Conservation (phyloP, 2,888 invertebrate species). For the Mythimna albipuncta region DNA sequence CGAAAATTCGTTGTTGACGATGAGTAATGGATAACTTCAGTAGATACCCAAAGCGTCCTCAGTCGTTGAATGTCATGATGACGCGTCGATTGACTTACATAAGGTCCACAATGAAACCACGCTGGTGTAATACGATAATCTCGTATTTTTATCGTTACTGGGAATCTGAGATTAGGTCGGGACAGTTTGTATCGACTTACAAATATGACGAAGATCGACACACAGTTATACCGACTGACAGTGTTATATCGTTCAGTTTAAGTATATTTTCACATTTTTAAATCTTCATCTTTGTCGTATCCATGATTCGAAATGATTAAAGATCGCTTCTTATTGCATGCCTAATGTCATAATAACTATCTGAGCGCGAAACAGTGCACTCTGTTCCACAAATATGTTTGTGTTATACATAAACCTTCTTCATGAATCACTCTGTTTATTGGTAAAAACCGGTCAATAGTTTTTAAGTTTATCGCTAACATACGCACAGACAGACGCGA, state of each 20-base stretch:
- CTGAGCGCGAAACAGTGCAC: too few species aligned
- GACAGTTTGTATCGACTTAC: slow-evolving; percentile 13
- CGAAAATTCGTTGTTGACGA: background rate
- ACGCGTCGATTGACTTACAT: slow-evolving; percentile 12
- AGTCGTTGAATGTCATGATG: slow-evolving; percentile 10
- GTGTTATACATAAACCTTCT: too few species aligned
- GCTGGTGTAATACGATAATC: slow-evolving; percentile 20
- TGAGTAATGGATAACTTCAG: slow-evolving; percentile 2
- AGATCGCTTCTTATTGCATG: too few species aligned
- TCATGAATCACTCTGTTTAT: too few species aligned
- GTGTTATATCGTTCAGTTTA: background rate
- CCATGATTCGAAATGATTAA: background rate
- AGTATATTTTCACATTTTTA: background rate
- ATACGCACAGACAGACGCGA: too few species aligned
- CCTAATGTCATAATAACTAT: too few species aligned
- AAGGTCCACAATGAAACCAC: slow-evolving; percentile 12
- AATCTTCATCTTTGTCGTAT: background rate
- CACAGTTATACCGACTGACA: background rate
- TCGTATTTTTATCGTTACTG: slow-evolving; percentile 31
- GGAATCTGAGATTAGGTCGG: slow-evolving; percentile 16
- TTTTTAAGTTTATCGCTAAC: too few species aligned
- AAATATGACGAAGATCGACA: slow-evolving; percentile 2
- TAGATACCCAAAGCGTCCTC: background rate
- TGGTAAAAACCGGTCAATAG: too few species aligned
- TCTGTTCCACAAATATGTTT: too few species aligned